Percentiles rank a stretch among this genome's conserved stretches.
phyloP scores from a whole-genome alignment of 1,140 invertebrate genomes.

The Drosophila sproati region DNA sequence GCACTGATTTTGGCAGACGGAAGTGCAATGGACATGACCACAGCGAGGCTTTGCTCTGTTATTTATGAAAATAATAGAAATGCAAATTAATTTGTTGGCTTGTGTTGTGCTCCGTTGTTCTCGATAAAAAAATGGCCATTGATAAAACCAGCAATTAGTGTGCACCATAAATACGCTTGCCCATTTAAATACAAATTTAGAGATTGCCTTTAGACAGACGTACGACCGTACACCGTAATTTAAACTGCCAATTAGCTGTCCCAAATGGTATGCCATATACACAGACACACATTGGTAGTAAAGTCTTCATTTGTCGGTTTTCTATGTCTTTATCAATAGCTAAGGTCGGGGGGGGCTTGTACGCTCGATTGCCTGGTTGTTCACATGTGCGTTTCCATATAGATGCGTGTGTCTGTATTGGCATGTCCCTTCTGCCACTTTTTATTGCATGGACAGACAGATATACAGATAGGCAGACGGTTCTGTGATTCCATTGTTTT shows the following conservation, averaged over 20 bases:
- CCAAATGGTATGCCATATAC: slow-evolving; percentile 53
- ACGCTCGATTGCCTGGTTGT: slow-evolving; percentile 60
- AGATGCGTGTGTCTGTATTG: slow-evolving; percentile 9
- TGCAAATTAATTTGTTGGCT: slow-evolving; percentile 72
- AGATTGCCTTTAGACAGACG: slow-evolving; percentile 30
- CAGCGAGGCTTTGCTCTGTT: slow-evolving; percentile 46
- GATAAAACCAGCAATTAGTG: slow-evolving; percentile 76
- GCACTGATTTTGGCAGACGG: slow-evolving; percentile 61
- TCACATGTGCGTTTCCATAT: slow-evolving; percentile 18
- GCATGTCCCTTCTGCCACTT: slow-evolving; percentile 35
- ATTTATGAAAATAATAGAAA: slow-evolving; percentile 83
- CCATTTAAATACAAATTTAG: slow-evolving; percentile 51
- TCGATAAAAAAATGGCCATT: slow-evolving; percentile 56
- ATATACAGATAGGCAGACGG: slow-evolving; percentile 21
- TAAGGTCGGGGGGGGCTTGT: slow-evolving; percentile 38
- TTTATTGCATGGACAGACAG: slow-evolving; percentile 38
- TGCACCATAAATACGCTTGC: slow-evolving; percentile 15
- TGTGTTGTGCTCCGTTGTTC: slow-evolving; percentile 31
- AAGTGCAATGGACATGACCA: slow-evolving; percentile 30
- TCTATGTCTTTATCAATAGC: slow-evolving; percentile 56
- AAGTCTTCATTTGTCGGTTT: slow-evolving; percentile 63
- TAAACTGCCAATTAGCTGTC: slow-evolving; percentile 70
- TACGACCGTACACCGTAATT: slow-evolving; percentile 52
- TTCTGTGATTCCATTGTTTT: slow-evolving; percentile 33
- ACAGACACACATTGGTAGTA: slow-evolving; percentile 22